These are phyloP conservation scores for Callosobruchus maculatus DNA, from an alignment of 2,888 invertebrate species.

Conservation along the genomic window DNA sequence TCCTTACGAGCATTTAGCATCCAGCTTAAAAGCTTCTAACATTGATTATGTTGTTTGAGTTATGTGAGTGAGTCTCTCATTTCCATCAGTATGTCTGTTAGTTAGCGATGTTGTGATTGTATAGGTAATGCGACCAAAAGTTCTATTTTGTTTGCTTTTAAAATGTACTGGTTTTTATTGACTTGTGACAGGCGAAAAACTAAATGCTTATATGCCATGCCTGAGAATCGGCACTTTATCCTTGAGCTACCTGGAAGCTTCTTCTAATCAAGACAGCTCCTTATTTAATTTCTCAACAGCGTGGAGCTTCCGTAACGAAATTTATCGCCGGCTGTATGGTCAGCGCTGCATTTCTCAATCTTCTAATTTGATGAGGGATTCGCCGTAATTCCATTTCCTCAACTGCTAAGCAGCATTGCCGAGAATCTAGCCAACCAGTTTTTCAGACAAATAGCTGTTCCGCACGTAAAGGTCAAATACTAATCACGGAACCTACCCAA, in stretches of 20 bases:
- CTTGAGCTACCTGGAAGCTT: neutral
- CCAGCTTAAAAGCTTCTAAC: too few species aligned
- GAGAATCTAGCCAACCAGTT: neutral
- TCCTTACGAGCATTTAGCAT: too few species aligned
- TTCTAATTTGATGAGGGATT: neutral
- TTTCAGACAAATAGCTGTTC: neutral
- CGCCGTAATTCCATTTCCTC: neutral
- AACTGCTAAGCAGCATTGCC: neutral
- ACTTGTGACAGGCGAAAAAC: too few species aligned
- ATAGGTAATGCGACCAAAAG: too few species aligned
- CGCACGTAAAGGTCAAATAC: neutral
- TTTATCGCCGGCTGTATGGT: neutral
- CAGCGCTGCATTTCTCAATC: neutral
- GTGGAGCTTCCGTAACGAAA: neutral
- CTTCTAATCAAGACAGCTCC: neutral
- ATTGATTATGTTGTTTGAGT: too few species aligned
- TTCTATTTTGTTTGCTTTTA: too few species aligned
- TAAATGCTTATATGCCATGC: too few species aligned
- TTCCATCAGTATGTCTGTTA: too few species aligned
- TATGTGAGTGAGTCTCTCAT: too few species aligned
- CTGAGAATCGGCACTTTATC: neutral
- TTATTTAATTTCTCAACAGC: neutral
- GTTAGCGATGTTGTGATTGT: too few species aligned
- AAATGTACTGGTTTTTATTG: too few species aligned
- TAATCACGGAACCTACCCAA: neutral